Evolutionary conservation across 2,888 invertebrate species (phyloP).

Genomic region (Aphodius sticticus): DNA sequence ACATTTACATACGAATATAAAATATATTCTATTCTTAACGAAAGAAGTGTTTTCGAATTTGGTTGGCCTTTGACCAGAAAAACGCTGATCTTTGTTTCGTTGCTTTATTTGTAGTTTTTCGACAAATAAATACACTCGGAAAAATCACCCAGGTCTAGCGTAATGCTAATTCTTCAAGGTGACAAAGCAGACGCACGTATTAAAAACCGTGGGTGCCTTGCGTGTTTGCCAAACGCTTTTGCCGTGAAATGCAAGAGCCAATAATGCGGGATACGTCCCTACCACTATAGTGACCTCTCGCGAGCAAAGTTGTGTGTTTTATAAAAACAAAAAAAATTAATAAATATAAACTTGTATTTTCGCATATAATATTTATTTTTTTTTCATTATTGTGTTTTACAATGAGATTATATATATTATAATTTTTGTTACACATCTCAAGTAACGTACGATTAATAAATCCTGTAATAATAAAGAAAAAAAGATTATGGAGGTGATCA

Average conservation of each 20-base stretch:
- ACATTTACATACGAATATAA: too few relatives aligned
- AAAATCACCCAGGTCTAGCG: too few relatives aligned
- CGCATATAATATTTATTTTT: constrained; percentile 4
- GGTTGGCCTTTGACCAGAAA: too few relatives aligned
- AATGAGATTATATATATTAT: not conserved
- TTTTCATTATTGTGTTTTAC: not conserved
- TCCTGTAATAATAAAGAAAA: constrained; percentile 4
- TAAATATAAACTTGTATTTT: not conserved
- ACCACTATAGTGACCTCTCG: not conserved
- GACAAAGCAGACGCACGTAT: too few relatives aligned
- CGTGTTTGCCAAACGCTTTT: too few relatives aligned
- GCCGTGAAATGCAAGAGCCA: not conserved
- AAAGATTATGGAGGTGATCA: not conserved
- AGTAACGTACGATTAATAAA: not conserved
- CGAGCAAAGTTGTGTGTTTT: not conserved
- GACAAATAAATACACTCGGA: too few relatives aligned
- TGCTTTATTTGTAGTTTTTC: too few relatives aligned
- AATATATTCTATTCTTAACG: too few relatives aligned
- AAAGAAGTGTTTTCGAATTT: too few relatives aligned
- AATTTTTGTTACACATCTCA: not conserved
- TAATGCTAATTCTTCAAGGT: too few relatives aligned
- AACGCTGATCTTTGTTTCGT: too few relatives aligned
- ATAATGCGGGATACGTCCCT: not conserved
- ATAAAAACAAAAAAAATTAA: constrained; percentile 4
- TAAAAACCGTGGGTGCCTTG: too few relatives aligned